Percentiles rank a stretch among this genome's conserved stretches.
phyloP scores from a whole-genome alignment of 2,888 invertebrate genomes.

The Tineola bisselliella region DNA sequence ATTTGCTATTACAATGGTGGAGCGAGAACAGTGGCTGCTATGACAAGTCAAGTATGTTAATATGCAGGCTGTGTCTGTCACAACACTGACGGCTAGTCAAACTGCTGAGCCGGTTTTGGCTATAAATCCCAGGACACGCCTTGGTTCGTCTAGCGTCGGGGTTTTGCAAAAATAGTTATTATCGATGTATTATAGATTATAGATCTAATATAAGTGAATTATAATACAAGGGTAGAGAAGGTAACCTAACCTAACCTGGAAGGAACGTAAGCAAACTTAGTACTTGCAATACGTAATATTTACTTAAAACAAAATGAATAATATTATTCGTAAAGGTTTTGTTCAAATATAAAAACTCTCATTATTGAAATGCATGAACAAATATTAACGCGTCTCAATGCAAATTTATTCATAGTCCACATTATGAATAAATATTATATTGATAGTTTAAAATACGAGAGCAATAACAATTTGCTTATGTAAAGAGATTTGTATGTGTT shows the following conservation, averaged over 20 bases:
- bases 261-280: too few species aligned
- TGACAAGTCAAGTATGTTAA: conserved; percentile 9
- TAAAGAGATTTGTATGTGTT: not conserved
- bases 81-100: conserved; percentile 10
- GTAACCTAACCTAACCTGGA: too few species aligned
- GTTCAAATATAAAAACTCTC: not conserved
- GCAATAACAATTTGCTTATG: conserved; percentile 1
- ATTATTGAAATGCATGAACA: not conserved
- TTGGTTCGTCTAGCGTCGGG: not conserved
- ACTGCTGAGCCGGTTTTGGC: conserved; percentile 10
- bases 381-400: conserved; percentile 8
- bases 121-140: conserved; percentile 10
- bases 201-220: not conserved
- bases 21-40: conserved; percentile 10
- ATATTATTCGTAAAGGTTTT: not conserved
- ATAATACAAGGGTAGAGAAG: too few species aligned
- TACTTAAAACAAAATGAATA: too few species aligned
- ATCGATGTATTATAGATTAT: not conserved
- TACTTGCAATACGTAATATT: too few species aligned
- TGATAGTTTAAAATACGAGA: conserved; percentile 5
- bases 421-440: conserved; percentile 13
- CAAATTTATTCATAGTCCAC: conserved; percentile 17
- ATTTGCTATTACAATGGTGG: conserved; percentile 7
- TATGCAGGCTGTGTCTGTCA: conserved; percentile 3
- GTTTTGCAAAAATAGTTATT: not conserved